Base-by-base conservation (phyloP, 2,888 invertebrate species). In the Cheilosia urbana region DNA sequence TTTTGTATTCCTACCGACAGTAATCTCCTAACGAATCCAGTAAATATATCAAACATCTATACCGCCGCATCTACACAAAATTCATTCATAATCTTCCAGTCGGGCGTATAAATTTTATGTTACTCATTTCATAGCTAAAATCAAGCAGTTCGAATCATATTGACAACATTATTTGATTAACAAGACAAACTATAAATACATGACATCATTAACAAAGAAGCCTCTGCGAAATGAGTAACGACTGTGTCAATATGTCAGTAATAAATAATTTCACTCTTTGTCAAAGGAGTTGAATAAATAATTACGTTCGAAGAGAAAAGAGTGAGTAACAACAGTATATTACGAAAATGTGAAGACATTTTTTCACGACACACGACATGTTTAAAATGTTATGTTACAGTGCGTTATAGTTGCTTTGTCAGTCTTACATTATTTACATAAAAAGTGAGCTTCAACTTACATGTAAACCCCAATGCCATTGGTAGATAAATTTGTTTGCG, bases 191-290 rank as follows among this genome's bases (percentile, higher is more conserved):
- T 47, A 19, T 47, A 45, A 15, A 45, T n/a, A 47, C 47, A 47
- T 47, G 47, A 47, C 47, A 47, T 47, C 47, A 47, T 47, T 47
- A 47, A 47, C 47, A 47, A 47, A 47, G 47, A 17, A 4, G 37
- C 37, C 3, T n/a, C 4, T 19, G 17, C 47, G 2, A 47, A 47
- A 47, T 47, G 47, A 47, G 47, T 47, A 47, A 47, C 47, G 47
- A 17, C 9, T 17, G 47, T 47, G 51, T 53, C 51, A 53, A 27
- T 53, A 53, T 53, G 51, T 27, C 51, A 27, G 24, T 15, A 27
- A 53, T 24, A 53, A 24, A 53, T 24, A 27, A 24, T 53, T 53
- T 53, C 11, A 17, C 30, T 17, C 7, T 37, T 17, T 37, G 19
- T 34, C 19, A 30, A 34, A 34, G 11, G 11, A 57, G 51, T 27